Base-by-base conservation (phyloP, 1,140 invertebrate genomes). In the Cyphomyrmex costatus region DNA sequence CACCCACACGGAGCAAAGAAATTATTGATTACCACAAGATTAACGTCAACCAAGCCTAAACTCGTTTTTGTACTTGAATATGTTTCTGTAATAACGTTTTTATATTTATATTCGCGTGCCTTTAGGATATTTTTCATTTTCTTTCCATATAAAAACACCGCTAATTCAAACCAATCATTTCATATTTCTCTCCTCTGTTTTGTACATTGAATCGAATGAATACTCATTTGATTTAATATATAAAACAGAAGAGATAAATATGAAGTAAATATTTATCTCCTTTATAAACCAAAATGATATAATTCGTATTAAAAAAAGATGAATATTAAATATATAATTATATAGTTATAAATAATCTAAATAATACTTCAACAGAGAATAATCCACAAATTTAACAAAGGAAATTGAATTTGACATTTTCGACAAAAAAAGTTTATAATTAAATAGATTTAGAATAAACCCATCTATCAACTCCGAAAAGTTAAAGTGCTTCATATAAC, bases 1-100 rank as follows among this genome's bases (percentile, higher is more conserved):
- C 42, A 30, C 2, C 10, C 36, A 42, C 36, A 42, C 36, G 7
- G 21, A 19, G 6, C 27, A 3, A 33, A 5, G 36, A 0, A 53
- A 79, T 51, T 79, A 53, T 14, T 33, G 61, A 36, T 51, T 68
- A 49, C n/a, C 49, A 79, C 27, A 30, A 66, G 46, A 79, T 79
- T 66, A 79, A 79, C 27, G 30, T 16, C 30, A 8, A 6, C 27
- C 30, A 19, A 53, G 61, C n/a, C 27, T 24, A 63, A 16, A 66
- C 12, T 66, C 3, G 27, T 61, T 66, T 51, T 36, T 46, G 42
- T 79, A 53, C 49, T 65, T 66, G 30, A 27, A 27, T 30, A n/a
- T 46, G 73, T 77, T 16, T n/a, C 27, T 19, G 7, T 65, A 78
- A 49, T 65, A 7, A 3, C 0, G 21, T 79, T 66, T 51, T 7